Conservation (phyloP, 2,797 vertebrate species). For the Malurus leucopterus region DNA sequence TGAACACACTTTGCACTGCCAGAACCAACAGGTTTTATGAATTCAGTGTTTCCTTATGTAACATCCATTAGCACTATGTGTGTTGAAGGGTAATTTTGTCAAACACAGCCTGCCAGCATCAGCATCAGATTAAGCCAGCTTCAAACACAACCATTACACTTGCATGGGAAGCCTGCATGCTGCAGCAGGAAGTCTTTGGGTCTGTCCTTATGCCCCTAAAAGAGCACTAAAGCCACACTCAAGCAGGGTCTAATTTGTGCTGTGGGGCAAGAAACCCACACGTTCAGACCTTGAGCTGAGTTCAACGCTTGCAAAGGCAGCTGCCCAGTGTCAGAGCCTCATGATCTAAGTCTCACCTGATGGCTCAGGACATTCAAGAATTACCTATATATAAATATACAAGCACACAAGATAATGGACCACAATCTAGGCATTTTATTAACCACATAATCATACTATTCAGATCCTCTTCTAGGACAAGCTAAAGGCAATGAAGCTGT, state of each 20-base stretch:
- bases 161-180: not conserved
- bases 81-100: not conserved
- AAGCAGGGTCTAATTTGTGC: not conserved
- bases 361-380: not conserved
- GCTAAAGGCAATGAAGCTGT: not conserved
- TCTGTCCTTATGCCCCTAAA: not conserved
- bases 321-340: not conserved
- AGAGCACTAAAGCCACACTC: not conserved
- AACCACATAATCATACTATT: not conserved
- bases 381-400: not conserved
- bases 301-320: not conserved
- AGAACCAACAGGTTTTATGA: not conserved
- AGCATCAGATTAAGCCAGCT: not conserved
- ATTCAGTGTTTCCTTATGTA: not conserved
- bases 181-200: not conserved
- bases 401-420: not conserved
- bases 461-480: not conserved
- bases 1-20: not conserved
- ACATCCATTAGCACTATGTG: not conserved
- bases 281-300: not conserved
- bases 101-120: not conserved
- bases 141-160: not conserved
- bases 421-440: not conserved
- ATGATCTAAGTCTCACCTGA: not conserved
- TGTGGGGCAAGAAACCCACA: not conserved